Evolutionary conservation across 2,113 vertebrate species (phyloP).

Genomic region (Festucalex cinctus): DNA sequence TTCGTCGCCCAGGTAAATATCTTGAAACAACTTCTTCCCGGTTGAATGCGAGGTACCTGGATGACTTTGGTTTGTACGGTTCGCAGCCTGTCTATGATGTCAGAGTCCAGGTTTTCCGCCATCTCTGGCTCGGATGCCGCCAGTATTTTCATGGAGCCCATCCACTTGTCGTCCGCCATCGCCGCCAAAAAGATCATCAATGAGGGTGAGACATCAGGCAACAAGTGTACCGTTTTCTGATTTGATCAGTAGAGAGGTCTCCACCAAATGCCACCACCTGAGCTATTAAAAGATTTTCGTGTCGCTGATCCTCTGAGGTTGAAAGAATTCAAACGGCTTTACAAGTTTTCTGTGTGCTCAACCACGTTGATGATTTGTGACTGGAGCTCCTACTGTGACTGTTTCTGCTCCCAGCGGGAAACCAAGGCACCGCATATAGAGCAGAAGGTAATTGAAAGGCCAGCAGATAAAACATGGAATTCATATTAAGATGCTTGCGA

Average conservation of each 20-base stretch:
- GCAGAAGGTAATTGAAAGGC: not conserved
- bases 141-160: conserved; percentile 97
- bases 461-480: conserved; percentile 1
- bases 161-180: conserved; percentile 88
- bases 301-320: not conserved
- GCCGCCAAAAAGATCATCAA: conserved; percentile 91
- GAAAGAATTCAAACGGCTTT: not conserved
- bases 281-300: not conserved
- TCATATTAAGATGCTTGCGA: not conserved
- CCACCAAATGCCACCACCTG: not conserved
- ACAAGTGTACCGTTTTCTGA: not conserved
- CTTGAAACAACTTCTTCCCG: too few species aligned
- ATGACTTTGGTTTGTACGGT: not conserved
- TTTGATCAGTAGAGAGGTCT: not conserved
- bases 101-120: conserved; percentile 79
- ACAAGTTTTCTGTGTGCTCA: not conserved
- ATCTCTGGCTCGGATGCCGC: conserved; percentile 85
- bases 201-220: conserved; percentile 77
- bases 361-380: not conserved
- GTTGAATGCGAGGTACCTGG: not conserved
- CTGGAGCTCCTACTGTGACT: not conserved
- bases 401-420: not conserved
- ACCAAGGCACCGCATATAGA: not conserved
- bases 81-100: conserved; percentile 57
- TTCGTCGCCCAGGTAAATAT: conserved; percentile 80